Evolutionary conservation across 1,140 invertebrate species (phyloP).

Genomic region (Leptopilina clavipes): DNA sequence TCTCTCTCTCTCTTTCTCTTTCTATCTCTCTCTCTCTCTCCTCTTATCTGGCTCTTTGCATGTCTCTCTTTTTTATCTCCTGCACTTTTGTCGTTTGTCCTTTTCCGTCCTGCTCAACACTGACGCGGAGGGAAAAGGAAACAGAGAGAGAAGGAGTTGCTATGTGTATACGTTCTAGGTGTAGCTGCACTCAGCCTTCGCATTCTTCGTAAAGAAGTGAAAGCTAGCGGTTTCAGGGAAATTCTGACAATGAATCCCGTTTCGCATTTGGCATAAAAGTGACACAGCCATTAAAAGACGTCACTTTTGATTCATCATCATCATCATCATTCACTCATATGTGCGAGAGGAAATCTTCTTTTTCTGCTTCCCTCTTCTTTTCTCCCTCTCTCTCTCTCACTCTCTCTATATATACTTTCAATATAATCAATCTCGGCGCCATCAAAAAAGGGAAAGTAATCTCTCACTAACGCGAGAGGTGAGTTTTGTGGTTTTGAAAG

Average conservation of each 20-base stretch:
- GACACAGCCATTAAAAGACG: conserved; percentile 4
- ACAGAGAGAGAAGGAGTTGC: conserved; percentile 48
- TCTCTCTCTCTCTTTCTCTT: conserved; percentile 15
- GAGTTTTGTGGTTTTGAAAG: neutral
- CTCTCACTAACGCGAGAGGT: neutral
- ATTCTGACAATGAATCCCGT: conserved; percentile 63
- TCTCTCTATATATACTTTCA: too few species aligned
- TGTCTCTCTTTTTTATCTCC: conserved; percentile 46
- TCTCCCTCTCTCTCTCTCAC: neutral
- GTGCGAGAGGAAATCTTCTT: neutral
- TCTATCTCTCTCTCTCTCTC: neutral
- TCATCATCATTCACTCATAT: neutral
- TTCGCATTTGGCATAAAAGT: conserved; percentile 15
- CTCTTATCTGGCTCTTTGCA: conserved; percentile 29
- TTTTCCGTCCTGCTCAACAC: conserved; percentile 30
- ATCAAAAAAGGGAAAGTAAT: conserved; percentile 30
- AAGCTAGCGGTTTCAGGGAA: conserved; percentile 70
- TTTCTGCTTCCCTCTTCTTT: too few species aligned
- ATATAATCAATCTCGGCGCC: conserved; percentile 11
- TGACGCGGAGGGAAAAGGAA: conserved; percentile 45
- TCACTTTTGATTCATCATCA: conserved; percentile 14
- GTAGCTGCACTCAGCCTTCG: conserved; percentile 67
- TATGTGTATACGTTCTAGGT: conserved; percentile 47
- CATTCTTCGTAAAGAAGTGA: conserved; percentile 71
- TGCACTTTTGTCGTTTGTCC: conserved; percentile 42